Conservation (phyloP, 2,113 vertebrate genomes). For the Guaruba guarouba region DNA sequence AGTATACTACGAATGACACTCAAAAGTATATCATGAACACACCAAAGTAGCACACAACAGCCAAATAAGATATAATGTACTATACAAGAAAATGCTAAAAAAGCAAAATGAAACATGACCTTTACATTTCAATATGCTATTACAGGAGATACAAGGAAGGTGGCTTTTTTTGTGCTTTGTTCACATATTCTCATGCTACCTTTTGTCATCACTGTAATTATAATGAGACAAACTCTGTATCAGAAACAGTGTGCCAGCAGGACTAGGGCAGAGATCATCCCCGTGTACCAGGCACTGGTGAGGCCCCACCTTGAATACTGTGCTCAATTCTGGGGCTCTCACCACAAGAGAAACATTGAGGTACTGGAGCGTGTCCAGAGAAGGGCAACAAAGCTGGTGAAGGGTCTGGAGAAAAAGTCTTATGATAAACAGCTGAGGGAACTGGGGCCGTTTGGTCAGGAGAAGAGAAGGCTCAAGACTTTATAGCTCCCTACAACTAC, state of each 20-base stretch:
- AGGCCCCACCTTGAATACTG: neutral
- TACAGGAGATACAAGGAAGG: neutral
- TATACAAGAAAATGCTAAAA: neutral
- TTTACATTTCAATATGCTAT: neutral
- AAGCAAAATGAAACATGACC: neutral
- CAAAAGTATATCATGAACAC: neutral
- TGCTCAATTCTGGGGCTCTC: neutral
- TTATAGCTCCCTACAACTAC: neutral
- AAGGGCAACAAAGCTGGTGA: neutral
- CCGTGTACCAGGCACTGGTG: accelerated
- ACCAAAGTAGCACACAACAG: neutral
- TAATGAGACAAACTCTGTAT: neutral
- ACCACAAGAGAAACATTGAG: accelerated
- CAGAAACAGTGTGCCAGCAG: neutral
- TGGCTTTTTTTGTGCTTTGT: neutral
- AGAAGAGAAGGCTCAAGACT: neutral
- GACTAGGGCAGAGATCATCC: accelerated
- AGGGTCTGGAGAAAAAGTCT: neutral
- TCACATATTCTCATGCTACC: neutral
- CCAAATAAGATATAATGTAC: neutral
- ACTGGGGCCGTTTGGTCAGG: neutral
- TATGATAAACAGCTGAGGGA: neutral
- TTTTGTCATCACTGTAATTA: neutral
- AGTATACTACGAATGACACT: neutral
- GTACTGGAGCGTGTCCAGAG: neutral